These are phyloP conservation scores for Emydura subglobosa DNA, from an alignment of 2,113 vertebrate species.

Conservation along the genomic window DNA sequence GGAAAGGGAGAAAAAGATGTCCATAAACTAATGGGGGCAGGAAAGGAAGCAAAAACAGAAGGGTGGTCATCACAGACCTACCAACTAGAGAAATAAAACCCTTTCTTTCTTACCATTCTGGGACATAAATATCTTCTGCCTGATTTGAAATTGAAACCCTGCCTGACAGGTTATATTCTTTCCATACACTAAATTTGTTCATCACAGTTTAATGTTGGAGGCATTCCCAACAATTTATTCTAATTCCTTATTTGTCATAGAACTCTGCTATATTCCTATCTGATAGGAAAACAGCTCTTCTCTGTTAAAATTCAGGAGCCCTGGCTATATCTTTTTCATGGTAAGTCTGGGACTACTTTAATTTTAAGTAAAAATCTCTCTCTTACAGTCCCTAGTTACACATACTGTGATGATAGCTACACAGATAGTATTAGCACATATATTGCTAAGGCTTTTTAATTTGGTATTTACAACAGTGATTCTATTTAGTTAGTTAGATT, in stretches of 20 bases:
- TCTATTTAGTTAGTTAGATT: conserved; percentile 6
- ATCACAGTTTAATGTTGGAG: conserved; percentile 24
- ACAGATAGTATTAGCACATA: conserved; percentile 38
- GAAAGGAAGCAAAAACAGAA: conserved; percentile 12
- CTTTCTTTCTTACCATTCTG: background rate
- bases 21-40: conserved; percentile 53
- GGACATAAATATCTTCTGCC: background rate
- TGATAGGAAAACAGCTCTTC: conserved; percentile 46
- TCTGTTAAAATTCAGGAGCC: background rate
- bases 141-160: conserved; percentile 62
- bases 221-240: conserved; percentile 62
- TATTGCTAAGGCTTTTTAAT: conserved; percentile 20
- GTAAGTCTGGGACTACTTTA: conserved; percentile 67
- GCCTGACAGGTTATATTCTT: conserved; percentile 30
- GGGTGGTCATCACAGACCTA: background rate
- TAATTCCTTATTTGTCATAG: conserved; percentile 58
- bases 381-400: conserved; percentile 39
- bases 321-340: conserved; percentile 43
- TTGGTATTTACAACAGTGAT: conserved; percentile 16
- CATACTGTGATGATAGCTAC: conserved; percentile 44
- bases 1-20: background rate
- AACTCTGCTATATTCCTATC: conserved; percentile 39
- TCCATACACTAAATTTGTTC: conserved; percentile 57
- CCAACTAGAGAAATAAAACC: background rate
- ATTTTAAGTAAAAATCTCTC: conserved; percentile 52